These are phyloP conservation scores for Pseudoips prasinana DNA, from an alignment of 2,888 invertebrate genomes.

Conservation along the genomic window DNA sequence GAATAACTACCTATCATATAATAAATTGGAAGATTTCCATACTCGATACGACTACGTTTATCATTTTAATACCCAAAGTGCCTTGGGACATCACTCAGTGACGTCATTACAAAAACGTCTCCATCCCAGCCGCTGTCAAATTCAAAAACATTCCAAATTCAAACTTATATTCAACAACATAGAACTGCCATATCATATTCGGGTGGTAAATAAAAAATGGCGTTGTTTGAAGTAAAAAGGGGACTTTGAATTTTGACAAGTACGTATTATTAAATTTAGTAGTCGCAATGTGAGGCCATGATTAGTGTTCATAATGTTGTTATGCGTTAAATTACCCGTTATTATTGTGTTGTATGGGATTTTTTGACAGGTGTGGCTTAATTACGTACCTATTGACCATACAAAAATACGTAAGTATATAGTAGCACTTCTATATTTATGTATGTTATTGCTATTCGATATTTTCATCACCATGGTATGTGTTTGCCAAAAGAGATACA, in stretches of 20 bases:
- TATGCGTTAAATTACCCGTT: constrained; percentile 37
- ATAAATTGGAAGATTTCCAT: constrained; percentile 81
- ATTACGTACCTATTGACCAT: no score
- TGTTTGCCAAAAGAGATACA: no score
- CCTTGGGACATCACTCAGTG: constrained; percentile 64
- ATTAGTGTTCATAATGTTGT: constrained; percentile 59
- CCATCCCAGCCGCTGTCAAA: constrained; percentile 2
- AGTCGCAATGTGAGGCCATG: constrained; percentile 60
- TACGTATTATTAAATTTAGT: constrained; percentile 73
- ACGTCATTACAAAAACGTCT: constrained; percentile 56
- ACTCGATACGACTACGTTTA: constrained; percentile 72
- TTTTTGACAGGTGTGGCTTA: constrained; percentile 37
- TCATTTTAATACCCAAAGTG: constrained; percentile 80
- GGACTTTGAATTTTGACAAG: constrained; percentile 59
- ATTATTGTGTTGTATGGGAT: constrained; percentile 31
- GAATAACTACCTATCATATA: constrained; percentile 79
- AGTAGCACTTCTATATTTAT: no score
- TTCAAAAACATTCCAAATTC: constrained; percentile 14
- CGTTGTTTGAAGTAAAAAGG: constrained; percentile 41
- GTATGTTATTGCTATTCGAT: no score
- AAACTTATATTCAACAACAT: constrained; percentile 2
- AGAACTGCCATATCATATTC: constrained; percentile 8
- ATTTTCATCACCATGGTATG: no score
- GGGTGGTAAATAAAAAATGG: constrained; percentile 25
- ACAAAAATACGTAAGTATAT: no score